phyloP scores from a whole-genome alignment of 2,113 vertebrate genomes.

The Cephalopterus ornatus region DNA sequence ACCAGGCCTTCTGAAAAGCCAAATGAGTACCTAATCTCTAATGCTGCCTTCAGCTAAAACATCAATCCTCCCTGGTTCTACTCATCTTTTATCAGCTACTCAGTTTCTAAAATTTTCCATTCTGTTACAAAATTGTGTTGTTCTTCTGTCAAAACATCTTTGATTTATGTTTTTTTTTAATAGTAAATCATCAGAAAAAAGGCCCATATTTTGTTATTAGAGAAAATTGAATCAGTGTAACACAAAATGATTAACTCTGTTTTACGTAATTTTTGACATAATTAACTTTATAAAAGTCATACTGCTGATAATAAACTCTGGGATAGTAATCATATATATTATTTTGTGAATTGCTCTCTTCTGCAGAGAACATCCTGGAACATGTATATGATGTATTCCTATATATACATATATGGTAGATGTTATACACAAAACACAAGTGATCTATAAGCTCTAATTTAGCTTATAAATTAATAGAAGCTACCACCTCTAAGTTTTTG shows the following conservation, averaged over 20 bases:
- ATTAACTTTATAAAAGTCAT: slow-evolving; percentile 37
- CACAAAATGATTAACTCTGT: slow-evolving; percentile 26
- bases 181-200: slow-evolving; percentile 23
- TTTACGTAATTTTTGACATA: slow-evolving; percentile 27
- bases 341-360: neutral
- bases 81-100: slow-evolving; percentile 69
- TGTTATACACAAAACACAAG: neutral
- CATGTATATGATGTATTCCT: neutral
- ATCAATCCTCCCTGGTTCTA: slow-evolving; percentile 66
- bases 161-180: slow-evolving; percentile 56
- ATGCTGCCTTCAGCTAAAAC: slow-evolving; percentile 67
- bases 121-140: slow-evolving; percentile 62
- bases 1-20: slow-evolving; percentile 70
- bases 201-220: slow-evolving; percentile 55
- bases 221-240: slow-evolving; percentile 43
- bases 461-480: neutral
- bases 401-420: neutral
- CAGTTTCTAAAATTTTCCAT: slow-evolving; percentile 55
- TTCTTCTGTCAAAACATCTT: slow-evolving; percentile 69
- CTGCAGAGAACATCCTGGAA: neutral
- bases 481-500: neutral
- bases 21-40: slow-evolving; percentile 73
- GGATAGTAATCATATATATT: neutral
- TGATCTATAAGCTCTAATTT: neutral
- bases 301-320: neutral